Conservation (phyloP, 2,797 vertebrate species). For the Gallinago solitaria region DNA sequence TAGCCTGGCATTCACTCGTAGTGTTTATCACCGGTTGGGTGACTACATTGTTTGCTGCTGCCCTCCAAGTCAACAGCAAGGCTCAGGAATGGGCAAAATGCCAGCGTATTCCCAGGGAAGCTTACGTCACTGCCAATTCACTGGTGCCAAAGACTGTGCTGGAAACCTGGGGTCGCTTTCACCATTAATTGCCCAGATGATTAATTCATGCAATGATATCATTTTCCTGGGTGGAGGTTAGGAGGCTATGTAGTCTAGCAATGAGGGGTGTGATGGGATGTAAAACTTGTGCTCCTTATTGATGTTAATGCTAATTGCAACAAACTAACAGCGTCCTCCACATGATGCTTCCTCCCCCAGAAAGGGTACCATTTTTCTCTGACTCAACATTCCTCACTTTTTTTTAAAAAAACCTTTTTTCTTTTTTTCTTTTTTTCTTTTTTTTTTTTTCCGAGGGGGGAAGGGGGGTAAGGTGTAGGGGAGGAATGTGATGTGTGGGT, state of each 20-base stretch:
- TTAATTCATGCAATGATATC: slow-evolving; percentile 53
- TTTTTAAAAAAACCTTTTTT: no score
- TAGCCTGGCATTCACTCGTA: background rate
- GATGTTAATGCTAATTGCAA: background rate
- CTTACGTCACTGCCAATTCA: slow-evolving; percentile 9
- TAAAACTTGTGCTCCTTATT: background rate
- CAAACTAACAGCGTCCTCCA: background rate
- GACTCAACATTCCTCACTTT: background rate
- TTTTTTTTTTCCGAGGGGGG: no score
- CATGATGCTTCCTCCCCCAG: background rate
- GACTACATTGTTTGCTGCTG: slow-evolving; percentile 40
- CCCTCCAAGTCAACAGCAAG: background rate
- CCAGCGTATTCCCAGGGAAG: background rate
- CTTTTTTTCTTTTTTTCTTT: no score
- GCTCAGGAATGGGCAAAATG: background rate
- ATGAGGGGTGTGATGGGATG: background rate
- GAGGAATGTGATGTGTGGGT: background rate
- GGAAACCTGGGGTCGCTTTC: slow-evolving; percentile 45
- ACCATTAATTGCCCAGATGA: slow-evolving; percentile 44
- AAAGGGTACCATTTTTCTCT: background rate
- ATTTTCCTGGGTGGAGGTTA: slow-evolving; percentile 27
- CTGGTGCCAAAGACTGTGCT: slow-evolving; percentile 30
- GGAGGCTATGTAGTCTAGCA: background rate
- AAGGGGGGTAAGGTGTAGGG: fast-evolving
- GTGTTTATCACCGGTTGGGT: background rate